These are phyloP conservation scores for Epizoanthus illoricatus DNA, from an alignment of 92 coral and sea anemone genomes.

Conservation along the genomic window DNA sequence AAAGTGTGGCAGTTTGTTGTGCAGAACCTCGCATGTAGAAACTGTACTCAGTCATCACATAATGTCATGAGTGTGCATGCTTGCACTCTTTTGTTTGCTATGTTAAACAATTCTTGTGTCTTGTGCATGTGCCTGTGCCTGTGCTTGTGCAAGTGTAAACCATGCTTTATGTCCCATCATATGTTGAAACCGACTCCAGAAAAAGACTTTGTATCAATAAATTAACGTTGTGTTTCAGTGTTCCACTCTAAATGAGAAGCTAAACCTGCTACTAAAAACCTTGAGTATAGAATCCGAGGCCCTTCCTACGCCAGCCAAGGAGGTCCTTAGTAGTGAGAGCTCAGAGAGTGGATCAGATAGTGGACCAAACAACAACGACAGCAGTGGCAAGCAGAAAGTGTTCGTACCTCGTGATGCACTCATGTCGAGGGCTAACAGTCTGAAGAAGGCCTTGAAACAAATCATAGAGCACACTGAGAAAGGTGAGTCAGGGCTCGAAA, in stretches of 20 bases:
- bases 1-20: too few species aligned
- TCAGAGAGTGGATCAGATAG: constrained; percentile 35
- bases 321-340: constrained; percentile 53
- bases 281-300: constrained; percentile 95
- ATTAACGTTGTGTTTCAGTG: constrained; percentile 58
- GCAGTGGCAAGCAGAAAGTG: constrained; percentile 69
- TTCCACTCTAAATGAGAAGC: constrained; percentile 86
- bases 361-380: constrained; percentile 43
- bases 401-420: constrained; percentile 96
- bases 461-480: constrained; percentile 93
- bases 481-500: constrained; percentile 51
- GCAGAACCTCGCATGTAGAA: too few species aligned
- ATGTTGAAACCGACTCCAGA: too few species aligned
- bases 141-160: neutral
- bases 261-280: constrained; percentile 79
- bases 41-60: too few species aligned
- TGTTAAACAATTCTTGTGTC: too few species aligned
- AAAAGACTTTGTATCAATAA: neutral
- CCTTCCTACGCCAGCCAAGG: constrained; percentile 68
- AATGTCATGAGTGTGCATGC: too few species aligned
- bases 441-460: constrained; percentile 93
- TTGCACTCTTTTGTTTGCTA: too few species aligned
- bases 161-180: neutral
- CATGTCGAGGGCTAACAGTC: constrained; percentile 97
- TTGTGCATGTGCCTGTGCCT: too few species aligned